Evolutionary conservation across 2,797 vertebrate species (phyloP).

Genomic region (Macropodus opercularis): DNA sequence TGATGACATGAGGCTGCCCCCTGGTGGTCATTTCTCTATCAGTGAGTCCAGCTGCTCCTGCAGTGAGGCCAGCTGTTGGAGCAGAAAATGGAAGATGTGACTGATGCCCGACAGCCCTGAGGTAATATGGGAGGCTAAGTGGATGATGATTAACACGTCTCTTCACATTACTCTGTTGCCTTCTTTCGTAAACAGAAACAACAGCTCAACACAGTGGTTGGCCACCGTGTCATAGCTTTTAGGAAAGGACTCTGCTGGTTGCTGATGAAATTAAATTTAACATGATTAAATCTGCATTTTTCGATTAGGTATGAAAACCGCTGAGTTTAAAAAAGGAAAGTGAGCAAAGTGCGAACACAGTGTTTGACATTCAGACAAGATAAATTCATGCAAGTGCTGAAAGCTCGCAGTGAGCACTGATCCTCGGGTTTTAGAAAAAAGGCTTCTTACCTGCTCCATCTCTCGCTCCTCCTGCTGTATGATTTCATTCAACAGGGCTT

Average conservation of each 20-base stretch:
- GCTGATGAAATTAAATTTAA: slow-evolving; percentile 35
- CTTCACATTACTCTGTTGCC: slow-evolving; percentile 57
- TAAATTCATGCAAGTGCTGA: slow-evolving; percentile 34
- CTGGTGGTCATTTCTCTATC: slow-evolving; percentile 85
- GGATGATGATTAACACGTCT: slow-evolving; percentile 74
- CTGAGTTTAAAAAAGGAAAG: slow-evolving; percentile 9
- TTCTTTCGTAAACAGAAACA: slow-evolving; percentile 65
- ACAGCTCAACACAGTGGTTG: slow-evolving; percentile 47
- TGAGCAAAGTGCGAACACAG: slow-evolving; percentile 1
- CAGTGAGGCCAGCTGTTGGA: slow-evolving; percentile 85
- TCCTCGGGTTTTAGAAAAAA: slow-evolving; percentile 32
- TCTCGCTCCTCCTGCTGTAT: slow-evolving; percentile 95
- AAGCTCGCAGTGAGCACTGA: slow-evolving; percentile 26
- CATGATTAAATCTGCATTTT: slow-evolving; percentile 39
- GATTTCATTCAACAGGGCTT: slow-evolving; percentile 93
- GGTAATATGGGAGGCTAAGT: slow-evolving; percentile 75
- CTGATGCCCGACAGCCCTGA: slow-evolving; percentile 61
- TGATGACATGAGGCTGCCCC: slow-evolving; percentile 67
- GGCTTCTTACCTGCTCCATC: slow-evolving; percentile 91
- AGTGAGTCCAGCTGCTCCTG: slow-evolving; percentile 87
- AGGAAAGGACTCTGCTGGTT: slow-evolving; percentile 12
- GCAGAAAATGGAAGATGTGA: slow-evolving; percentile 69
- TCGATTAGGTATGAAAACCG: slow-evolving; percentile 15
- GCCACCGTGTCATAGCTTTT: slow-evolving; percentile 5
- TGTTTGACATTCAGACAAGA: slow-evolving; percentile 34